Conservation (phyloP, 1,140 invertebrate species). For the Leguminivora glycinivorella region DNA sequence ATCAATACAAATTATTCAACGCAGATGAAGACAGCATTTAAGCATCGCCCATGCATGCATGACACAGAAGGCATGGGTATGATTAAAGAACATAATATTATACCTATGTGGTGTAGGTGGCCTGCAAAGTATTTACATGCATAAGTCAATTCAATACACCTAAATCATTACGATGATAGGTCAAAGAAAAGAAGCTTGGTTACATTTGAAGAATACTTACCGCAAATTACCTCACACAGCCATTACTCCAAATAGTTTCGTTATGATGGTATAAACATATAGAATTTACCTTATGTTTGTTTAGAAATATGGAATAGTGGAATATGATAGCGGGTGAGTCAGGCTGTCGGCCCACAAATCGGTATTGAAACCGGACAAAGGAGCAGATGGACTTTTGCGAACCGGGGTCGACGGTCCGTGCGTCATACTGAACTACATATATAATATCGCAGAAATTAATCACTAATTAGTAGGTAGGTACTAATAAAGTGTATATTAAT, state of each 20-base stretch:
- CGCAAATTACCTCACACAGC: not conserved
- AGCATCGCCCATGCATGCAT: too few relatives aligned
- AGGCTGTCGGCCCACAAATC: slow-evolving; percentile 62
- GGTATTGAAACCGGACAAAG: slow-evolving; percentile 60
- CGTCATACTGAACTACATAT: slow-evolving; percentile 49
- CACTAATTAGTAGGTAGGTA: not conserved
- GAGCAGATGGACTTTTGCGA: slow-evolving; percentile 49
- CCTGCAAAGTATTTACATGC: too few relatives aligned
- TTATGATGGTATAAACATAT: not conserved
- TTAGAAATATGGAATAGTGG: slow-evolving; percentile 19
- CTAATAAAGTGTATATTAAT: not conserved
- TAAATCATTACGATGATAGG: not conserved
- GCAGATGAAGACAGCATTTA: too few relatives aligned
- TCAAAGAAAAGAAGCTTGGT: not conserved
- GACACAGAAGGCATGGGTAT: too few relatives aligned
- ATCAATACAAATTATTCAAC: too few relatives aligned
- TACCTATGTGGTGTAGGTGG: too few relatives aligned
- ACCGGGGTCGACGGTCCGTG: slow-evolving; percentile 59
- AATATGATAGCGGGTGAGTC: slow-evolving; percentile 60
- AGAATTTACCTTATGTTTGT: not conserved
- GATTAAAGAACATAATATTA: too few relatives aligned
- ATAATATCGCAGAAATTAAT: not conserved
- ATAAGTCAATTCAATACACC: too few relatives aligned
- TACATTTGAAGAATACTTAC: not conserved
- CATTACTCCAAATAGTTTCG: slow-evolving; percentile 12